Evolutionary conservation across 1,140 invertebrate genomes (phyloP).

Genomic region (Stratiolaelaps scimitus): DNA sequence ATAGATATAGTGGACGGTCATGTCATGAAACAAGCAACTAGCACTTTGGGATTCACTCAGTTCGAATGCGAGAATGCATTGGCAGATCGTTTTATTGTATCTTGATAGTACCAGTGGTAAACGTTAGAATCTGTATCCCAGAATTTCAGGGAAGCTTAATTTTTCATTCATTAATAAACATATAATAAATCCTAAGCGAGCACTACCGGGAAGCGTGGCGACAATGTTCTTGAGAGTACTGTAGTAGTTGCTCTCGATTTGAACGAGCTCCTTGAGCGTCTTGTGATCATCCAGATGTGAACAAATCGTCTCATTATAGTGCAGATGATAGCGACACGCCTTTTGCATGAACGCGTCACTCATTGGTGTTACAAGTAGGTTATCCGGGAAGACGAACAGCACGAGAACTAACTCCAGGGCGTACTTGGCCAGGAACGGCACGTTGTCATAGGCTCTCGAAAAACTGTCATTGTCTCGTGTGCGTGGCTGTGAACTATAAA

Average conservation of each 20-base stretch:
- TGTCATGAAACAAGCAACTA: too few species aligned
- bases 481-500: too few species aligned
- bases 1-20: too few species aligned
- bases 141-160: neutral
- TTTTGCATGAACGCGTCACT: neutral
- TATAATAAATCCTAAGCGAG: neutral
- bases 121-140: neutral
- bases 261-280: neutral
- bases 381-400: neutral
- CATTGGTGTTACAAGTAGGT: neutral
- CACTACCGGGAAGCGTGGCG: neutral
- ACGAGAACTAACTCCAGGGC: neutral
- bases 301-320: neutral
- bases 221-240: neutral
- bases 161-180: neutral
- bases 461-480: too few species aligned
- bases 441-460: too few species aligned
- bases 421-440: too few species aligned
- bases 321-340: neutral
- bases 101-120: too few species aligned
- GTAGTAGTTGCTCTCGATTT: neutral
- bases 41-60: too few species aligned
- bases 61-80: too few species aligned
- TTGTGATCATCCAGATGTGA: neutral
- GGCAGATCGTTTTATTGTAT: too few species aligned